phyloP scores from a whole-genome alignment of 2,113 vertebrate species.

The Delphinapterus leucas region DNA sequence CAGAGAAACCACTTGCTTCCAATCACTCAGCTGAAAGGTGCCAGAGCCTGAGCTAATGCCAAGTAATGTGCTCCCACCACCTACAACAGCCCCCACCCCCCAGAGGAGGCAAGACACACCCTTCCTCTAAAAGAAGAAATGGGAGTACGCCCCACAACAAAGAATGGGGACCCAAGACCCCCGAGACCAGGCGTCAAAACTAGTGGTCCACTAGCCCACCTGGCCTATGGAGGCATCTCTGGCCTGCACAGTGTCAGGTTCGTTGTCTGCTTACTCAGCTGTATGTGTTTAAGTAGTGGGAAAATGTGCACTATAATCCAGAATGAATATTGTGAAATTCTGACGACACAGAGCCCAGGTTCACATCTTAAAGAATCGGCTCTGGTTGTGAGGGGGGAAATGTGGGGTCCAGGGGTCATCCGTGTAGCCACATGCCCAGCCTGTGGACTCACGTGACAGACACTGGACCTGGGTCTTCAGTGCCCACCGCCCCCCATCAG shows the following conservation, averaged over 20 bases:
- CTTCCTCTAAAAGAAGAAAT: background rate
- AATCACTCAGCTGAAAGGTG: background rate
- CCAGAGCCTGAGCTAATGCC: background rate
- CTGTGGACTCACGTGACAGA: background rate
- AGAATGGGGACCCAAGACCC: background rate
- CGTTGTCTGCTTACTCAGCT: background rate
- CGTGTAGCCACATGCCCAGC: background rate
- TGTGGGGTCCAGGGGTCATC: accelerated
- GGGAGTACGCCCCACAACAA: background rate
- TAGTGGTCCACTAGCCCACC: accelerated
- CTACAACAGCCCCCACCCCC: background rate
- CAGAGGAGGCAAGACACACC: background rate
- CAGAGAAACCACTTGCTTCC: background rate
- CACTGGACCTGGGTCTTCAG: background rate
- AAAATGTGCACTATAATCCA: background rate
- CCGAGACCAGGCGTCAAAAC: background rate
- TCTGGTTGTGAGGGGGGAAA: background rate
- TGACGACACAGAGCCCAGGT: background rate
- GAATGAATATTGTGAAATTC: background rate
- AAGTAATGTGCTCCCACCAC: background rate
- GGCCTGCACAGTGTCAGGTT: background rate
- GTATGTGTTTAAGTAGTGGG: background rate
- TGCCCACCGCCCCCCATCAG: background rate
- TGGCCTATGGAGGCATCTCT: background rate
- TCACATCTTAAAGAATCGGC: background rate